Percentiles rank a stretch among this genome's conserved stretches.
These are phyloP conservation scores for Talpa occidentalis DNA, from an alignment of 2,113 vertebrate genomes.

Conservation along the genomic window DNA sequence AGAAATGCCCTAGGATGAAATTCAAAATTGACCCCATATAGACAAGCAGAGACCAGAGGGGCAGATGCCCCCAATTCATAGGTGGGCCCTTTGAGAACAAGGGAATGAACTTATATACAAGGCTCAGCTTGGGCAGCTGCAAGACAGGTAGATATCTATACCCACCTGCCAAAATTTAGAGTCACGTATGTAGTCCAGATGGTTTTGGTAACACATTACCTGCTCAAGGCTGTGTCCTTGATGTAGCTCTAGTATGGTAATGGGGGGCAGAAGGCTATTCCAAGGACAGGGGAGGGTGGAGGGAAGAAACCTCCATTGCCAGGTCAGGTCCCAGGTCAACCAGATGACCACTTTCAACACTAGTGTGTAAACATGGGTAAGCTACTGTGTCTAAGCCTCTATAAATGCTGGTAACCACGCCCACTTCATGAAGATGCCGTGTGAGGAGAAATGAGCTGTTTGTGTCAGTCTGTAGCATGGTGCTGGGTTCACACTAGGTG, in stretches of 20 bases:
- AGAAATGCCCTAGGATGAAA: background rate
- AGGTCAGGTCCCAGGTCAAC: background rate
- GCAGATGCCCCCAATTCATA: background rate
- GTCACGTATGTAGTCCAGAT: background rate
- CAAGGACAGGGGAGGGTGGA: background rate
- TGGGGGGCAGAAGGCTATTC: background rate
- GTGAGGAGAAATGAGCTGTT: background rate
- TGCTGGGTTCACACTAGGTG: background rate
- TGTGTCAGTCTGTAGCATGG: fast-evolving
- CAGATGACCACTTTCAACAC: background rate
- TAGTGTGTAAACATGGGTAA: background rate
- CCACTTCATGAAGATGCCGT: background rate
- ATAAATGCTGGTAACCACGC: background rate
- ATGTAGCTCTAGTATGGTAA: background rate
- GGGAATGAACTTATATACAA: background rate
- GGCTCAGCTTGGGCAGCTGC: background rate
- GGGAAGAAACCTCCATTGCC: background rate
- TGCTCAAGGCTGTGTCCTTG: background rate
- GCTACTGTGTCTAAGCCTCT: background rate
- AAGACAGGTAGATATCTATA: background rate
- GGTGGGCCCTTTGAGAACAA: background rate
- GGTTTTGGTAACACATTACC: background rate
- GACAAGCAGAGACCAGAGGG: background rate
- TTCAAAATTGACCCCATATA: background rate
- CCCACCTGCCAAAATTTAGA: background rate